Base-by-base conservation (phyloP, 2,888 invertebrate genomes). In the Dioctria rufipes region DNA sequence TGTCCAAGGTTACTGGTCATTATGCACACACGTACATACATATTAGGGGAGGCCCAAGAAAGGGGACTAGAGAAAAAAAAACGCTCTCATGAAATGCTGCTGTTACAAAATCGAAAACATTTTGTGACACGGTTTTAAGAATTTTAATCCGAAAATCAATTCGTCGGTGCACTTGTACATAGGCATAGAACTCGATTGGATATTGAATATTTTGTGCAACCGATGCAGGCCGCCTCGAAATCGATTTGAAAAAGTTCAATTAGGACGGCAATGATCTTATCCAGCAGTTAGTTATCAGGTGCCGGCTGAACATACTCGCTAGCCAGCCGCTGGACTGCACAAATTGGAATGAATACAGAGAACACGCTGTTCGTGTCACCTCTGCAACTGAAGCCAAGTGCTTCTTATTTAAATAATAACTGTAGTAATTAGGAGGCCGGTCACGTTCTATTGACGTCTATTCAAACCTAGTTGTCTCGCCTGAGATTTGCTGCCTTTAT, bases 61-160 rank as follows among this genome's bases (percentile, higher is more conserved):
- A n/a, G 54, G 54, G 54, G 54, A 1, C 54, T 54, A n/a, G 6
- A n/a, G 54, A n/a, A 11, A 46, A 51, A 3, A 5, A 46, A 1
- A 6, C 8, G 46, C 0, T 5, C 46, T 8, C 46, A n/a, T 46
- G 49, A 54, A 8, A 54, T 54, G 54, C 11, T n/a, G 11, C n/a
- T n/a, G 11, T 11, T 54, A 4, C 54, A 54, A 54, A 46, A 46
- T 11, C 4, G 11, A 54, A 54, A 11, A 4, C 54, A 54, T n/a
- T 54, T 8, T 8, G 11, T 54, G n/a, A 11, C 54, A 54, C 54
- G 40, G 60, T 9, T 37, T 69, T 69, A 8, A 43, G 60, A 75
- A 75, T 75, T 60, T 75, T 42, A 75, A 75, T 75, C 73, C 73
- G 51, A 75, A 75, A 75, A 75, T 75, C 73, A 75, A 75, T 75